These are phyloP conservation scores for Torymus tubicola DNA, from an alignment of 2,888 invertebrate species.

Conservation along the genomic window DNA sequence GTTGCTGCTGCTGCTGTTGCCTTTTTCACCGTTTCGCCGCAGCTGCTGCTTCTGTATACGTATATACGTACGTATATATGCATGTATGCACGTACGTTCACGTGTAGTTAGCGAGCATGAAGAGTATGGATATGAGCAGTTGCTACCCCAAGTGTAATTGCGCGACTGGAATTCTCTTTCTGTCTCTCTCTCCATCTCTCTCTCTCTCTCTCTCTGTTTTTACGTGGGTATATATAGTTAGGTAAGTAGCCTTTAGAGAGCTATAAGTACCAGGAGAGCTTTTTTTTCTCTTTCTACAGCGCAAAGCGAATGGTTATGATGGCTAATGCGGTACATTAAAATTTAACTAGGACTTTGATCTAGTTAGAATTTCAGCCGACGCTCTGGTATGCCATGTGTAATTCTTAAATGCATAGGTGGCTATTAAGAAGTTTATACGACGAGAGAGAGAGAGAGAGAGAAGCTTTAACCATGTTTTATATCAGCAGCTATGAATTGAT, in stretches of 20 bases:
- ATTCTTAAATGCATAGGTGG: no score
- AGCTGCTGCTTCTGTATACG: neutral
- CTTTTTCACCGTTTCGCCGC: constrained; percentile 46
- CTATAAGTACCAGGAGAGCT: no score
- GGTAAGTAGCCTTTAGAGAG: no score
- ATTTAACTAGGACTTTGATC: no score
- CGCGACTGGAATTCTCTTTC: constrained; percentile 38
- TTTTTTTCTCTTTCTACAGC: no score
- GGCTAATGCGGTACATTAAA: no score
- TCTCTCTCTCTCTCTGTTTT: neutral
- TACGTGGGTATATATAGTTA: no score
- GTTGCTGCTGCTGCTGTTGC: neutral
- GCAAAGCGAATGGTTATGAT: no score
- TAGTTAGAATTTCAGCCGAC: no score
- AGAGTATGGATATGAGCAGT: neutral
- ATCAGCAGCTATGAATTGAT: no score
- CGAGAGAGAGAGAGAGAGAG: constrained; percentile 3
- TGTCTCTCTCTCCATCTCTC: neutral
- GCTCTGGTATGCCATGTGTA: no score
- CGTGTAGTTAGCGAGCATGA: no score
- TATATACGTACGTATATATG: constrained; percentile 43
- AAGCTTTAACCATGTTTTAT: neutral
- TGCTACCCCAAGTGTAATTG: constrained; percentile 63
- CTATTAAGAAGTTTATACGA: neutral
- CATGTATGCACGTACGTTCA: constrained; percentile 49